phyloP scores from a whole-genome alignment of 2,113 vertebrate species.

The Abramis brama region DNA sequence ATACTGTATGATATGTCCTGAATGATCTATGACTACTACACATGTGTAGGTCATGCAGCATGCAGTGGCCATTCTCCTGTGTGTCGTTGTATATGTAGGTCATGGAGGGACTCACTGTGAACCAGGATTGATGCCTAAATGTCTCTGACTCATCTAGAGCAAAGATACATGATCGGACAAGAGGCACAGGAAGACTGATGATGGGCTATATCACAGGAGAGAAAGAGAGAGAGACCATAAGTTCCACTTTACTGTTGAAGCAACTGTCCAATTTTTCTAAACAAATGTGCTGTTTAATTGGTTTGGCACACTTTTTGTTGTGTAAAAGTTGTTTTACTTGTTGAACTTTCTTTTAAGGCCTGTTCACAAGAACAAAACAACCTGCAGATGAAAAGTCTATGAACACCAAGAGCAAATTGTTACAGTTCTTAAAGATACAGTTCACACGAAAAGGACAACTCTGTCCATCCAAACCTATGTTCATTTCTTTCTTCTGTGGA shows the following conservation, averaged over 20 bases:
- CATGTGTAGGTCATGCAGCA: neutral
- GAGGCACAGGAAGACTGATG: constrained; percentile 2
- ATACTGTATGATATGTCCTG: neutral
- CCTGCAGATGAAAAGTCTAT: neutral
- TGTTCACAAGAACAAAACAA: neutral
- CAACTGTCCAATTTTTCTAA: neutral
- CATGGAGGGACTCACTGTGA: constrained; percentile 15
- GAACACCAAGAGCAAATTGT: neutral
- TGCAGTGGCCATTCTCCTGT: constrained; percentile 10
- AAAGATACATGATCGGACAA: constrained; percentile 45
- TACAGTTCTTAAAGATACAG: neutral
- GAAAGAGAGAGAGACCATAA: neutral
- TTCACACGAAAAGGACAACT: neutral
- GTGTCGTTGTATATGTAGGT: constrained; percentile 29
- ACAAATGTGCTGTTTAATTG: constrained; percentile 15
- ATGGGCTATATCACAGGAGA: neutral
- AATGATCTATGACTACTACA: neutral
- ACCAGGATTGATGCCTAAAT: constrained; percentile 29
- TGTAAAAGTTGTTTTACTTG: neutral
- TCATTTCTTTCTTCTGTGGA: neutral
- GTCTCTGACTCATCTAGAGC: constrained; percentile 19
- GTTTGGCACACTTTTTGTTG: neutral
- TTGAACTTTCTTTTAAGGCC: neutral
- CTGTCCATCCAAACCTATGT: neutral
- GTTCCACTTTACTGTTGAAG: neutral